phyloP scores from a whole-genome alignment of 2,797 vertebrate genomes.

The Sphaeramia orbicularis region DNA sequence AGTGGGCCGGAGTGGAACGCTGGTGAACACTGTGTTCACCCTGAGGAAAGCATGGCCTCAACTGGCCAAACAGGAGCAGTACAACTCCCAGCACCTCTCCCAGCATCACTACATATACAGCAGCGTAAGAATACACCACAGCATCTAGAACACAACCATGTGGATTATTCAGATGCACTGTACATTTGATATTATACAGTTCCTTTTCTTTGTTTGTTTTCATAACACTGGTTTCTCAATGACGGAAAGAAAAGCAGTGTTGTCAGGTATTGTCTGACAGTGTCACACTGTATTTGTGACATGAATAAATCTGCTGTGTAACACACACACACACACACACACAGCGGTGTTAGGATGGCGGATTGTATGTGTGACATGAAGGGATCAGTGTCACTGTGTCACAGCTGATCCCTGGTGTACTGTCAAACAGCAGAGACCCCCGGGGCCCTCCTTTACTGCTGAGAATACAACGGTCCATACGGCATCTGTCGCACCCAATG shows the following conservation, averaged over 20 bases:
- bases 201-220: neutral
- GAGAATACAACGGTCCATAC: constrained; percentile 82
- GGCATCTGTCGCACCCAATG: constrained; percentile 82
- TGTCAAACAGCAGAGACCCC: constrained; percentile 82
- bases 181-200: too few relatives aligned
- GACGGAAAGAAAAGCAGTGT: neutral
- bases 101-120: neutral
- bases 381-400: constrained; percentile 80
- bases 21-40: constrained; percentile 61
- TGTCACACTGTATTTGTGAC: constrained; percentile 35
- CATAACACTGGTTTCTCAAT: neutral
- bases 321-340: constrained; percentile 18
- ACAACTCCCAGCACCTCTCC: constrained; percentile 62
- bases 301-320: constrained; percentile 17
- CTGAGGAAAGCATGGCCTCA: constrained; percentile 90
- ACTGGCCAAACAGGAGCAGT: constrained; percentile 86
- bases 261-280: neutral
- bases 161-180: neutral
- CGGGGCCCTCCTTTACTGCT: constrained; percentile 76
- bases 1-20: constrained; percentile 39
- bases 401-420: constrained; percentile 83
- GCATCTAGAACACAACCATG: neutral
- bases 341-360: constrained; percentile 49
- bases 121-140: neutral
- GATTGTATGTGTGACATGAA: constrained; percentile 67